Conservation (phyloP, 2,113 vertebrate species). For the Deroptyus accipitrinus region DNA sequence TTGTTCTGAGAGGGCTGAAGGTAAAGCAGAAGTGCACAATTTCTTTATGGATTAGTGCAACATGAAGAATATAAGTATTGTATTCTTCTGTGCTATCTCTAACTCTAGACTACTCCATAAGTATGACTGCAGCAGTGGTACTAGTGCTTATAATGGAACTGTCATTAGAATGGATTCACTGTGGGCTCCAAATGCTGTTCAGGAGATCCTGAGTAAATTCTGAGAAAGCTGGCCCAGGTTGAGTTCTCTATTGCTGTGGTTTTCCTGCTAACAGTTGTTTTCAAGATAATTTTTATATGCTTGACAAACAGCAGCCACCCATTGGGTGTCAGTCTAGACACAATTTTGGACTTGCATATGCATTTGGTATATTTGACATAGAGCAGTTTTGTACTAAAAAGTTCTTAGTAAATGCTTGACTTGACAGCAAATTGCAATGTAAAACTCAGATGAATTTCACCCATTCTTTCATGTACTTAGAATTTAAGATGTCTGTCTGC, state of each 20-base stretch:
- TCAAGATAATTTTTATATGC: neutral
- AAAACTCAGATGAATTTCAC: neutral
- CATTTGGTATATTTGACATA: neutral
- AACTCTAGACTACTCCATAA: accelerated
- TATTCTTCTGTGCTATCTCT: neutral
- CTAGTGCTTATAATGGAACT: neutral
- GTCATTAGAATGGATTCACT: neutral
- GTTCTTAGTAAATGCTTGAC: neutral
- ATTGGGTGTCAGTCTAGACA: neutral
- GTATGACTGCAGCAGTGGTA: accelerated
- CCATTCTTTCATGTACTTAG: neutral
- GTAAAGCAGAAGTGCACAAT: neutral
- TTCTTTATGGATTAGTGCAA: neutral
- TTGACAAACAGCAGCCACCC: neutral
- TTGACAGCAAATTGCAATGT: neutral
- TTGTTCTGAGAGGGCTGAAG: neutral
- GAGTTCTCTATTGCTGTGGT: neutral
- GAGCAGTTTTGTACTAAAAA: neutral
- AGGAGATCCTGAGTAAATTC: neutral
- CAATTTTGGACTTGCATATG: neutral
- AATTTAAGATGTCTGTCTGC: neutral
- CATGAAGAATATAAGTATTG: neutral
- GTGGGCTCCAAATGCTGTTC: neutral
- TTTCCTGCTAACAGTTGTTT: neutral
- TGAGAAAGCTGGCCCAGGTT: accelerated